A percentile compares a stretch with the other conserved stretches of the same genome.
phyloP scores from a whole-genome alignment of 2,113 vertebrate genomes.

The Lepidiolamprologus cunningtoni region DNA sequence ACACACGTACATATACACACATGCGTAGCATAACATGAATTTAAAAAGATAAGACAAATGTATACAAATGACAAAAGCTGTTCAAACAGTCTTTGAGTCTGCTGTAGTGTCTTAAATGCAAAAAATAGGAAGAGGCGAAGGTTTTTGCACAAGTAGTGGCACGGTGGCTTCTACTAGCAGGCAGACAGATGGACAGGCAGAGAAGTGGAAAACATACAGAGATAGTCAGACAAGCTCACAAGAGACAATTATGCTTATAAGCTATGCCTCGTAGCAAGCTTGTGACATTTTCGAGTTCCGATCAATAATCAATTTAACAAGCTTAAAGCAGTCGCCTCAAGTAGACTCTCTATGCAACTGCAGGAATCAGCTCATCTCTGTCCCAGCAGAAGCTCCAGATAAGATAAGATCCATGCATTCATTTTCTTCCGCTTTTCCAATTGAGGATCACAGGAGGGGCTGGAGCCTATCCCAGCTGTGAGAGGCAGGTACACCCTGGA shows the following conservation, averaged over 20 bases:
- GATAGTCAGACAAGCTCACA: background rate
- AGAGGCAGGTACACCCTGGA: background rate
- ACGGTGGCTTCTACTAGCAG: background rate
- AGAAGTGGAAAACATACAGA: background rate
- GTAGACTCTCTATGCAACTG: background rate
- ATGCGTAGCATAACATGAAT: background rate
- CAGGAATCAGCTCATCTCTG: background rate
- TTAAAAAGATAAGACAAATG: background rate
- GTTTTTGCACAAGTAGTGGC: background rate
- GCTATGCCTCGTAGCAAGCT: background rate
- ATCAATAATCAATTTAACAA: constrained; percentile 19
- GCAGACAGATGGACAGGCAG: background rate
- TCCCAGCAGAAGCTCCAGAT: background rate
- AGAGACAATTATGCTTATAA: background rate
- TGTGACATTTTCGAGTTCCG: background rate
- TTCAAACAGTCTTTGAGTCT: background rate
- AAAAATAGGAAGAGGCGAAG: background rate
- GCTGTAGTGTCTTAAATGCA: background rate
- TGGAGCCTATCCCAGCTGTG: background rate
- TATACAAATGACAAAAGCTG: background rate
- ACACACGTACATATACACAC: background rate
- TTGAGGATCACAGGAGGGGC: background rate
- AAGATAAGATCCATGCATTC: background rate
- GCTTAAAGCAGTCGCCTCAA: background rate
- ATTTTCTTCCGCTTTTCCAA: background rate